Evolutionary conservation across 2,888 invertebrate species (phyloP), one percentile per base, ranked within the genome.

Genomic region (Diaperis boleti): DNA sequence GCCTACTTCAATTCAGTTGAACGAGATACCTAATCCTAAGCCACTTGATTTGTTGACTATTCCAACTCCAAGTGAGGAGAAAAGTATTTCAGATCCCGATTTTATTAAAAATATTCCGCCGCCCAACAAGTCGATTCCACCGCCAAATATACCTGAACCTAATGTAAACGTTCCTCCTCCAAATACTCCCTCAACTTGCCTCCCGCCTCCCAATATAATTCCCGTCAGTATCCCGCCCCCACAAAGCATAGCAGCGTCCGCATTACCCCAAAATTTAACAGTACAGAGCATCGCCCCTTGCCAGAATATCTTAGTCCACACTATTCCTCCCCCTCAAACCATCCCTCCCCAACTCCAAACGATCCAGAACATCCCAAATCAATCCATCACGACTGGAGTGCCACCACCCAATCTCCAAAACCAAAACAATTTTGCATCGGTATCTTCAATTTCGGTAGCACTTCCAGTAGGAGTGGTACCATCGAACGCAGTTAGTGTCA

Each of bases 21-120:
- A 84, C 71, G 86, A 86, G 68, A 87, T 87, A 64, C 86, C 87
- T 4, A 86, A 86, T 68, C 86, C 87, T 0, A 85, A 87, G 69
- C 87, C 88, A 42, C 76, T 87, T 72, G 88, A 88, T 71, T 81
- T 85, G 47, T 81, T 85, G 69, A 85, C 85, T 68, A 85, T 86
- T 66, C 86, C 87, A 1, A 81, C 83, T 13, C 83, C 84, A 1
- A 78, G 67, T 33, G 80, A 81, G 52, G 64, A 73, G 11, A 74
- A 78, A 20, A 67, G 65, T 26, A 75, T 78, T 41, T 73, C 79
- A 1, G 77, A 79, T 69, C 72, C 78, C 0, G 79, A 80, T 61
- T 81, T 82, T 67, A 76, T 82, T 20, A 82, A 81, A 69, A 82
- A 79, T 69, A 76, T 82, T n/a, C 82, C 82, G 1, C 82, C 82